A percentile compares a stretch with the other conserved stretches of the same genome.
Evolutionary conservation across 2,888 invertebrate species (phyloP).

Genomic region (Ichneumoninae sp.): DNA sequence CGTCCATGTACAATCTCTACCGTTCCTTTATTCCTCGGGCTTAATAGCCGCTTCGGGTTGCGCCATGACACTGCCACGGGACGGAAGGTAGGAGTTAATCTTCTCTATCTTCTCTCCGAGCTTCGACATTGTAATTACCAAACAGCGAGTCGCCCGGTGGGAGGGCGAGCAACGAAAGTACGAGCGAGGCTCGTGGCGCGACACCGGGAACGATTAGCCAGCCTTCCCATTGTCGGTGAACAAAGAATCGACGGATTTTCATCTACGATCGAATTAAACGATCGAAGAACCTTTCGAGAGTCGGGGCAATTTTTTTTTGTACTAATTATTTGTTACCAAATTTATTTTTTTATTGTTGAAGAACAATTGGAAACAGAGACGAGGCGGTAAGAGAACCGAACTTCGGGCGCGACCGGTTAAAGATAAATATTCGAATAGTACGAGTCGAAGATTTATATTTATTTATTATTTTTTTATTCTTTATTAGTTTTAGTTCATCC

Average conservation of each 20-base stretch:
- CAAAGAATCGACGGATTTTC: not conserved
- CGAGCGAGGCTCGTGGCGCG: slow-evolving; percentile 17
- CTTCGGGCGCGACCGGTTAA: no score
- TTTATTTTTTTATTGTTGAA: no score
- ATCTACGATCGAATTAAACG: not conserved
- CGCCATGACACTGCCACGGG: slow-evolving; percentile 1
- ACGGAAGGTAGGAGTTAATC: slow-evolving; percentile 23
- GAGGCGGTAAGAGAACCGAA: no score
- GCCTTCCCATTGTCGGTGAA: slow-evolving; percentile 4
- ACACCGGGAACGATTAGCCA: slow-evolving; percentile 8
- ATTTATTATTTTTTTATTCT: no score
- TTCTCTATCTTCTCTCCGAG: slow-evolving; percentile 8
- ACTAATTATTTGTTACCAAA: no score
- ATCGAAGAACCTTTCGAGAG: not conserved
- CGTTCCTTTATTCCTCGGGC: slow-evolving; percentile 10
- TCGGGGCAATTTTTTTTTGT: not conserved
- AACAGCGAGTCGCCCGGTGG: slow-evolving; percentile 9
- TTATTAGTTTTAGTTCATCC: no score
- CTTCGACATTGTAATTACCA: slow-evolving; percentile 37
- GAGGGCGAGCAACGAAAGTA: slow-evolving; percentile 34
- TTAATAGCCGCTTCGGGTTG: slow-evolving; percentile 7
- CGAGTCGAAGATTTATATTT: no score
- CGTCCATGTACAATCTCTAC: not conserved
- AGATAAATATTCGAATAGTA: no score
- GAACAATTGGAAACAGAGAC: no score